Evolutionary conservation across 1,140 invertebrate genomes (phyloP).

Genomic region (Drosophila ogumai): DNA sequence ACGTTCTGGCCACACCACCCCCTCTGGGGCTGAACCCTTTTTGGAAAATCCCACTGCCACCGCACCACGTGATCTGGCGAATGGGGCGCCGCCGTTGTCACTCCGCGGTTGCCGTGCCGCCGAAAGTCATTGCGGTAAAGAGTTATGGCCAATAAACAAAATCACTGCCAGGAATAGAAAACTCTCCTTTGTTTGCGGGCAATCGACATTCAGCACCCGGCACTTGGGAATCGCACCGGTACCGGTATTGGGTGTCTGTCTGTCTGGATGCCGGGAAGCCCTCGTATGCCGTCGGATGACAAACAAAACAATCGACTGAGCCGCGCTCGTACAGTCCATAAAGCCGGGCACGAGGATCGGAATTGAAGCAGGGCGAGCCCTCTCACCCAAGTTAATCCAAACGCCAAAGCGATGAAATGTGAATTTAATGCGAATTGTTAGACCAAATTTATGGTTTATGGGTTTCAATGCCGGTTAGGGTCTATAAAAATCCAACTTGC

Average conservation of each 20-base stretch:
- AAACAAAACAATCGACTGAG: conserved; percentile 54
- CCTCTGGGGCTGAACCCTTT: conserved; percentile 6
- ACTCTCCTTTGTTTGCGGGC: conserved; percentile 49
- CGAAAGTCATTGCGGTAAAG: conserved; percentile 71
- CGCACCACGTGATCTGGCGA: conserved; percentile 2
- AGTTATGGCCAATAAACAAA: conserved; percentile 82
- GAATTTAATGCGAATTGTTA: conserved; percentile 79
- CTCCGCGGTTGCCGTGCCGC: conserved; percentile 24
- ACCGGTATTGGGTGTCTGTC: conserved; percentile 25
- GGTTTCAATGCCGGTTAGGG: conserved; percentile 20
- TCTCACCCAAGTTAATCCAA: conserved; percentile 46
- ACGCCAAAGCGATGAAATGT: conserved; percentile 68
- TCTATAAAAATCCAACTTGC: conserved; percentile 35
- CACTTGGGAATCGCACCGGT: conserved; percentile 40
- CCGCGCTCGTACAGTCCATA: conserved; percentile 45
- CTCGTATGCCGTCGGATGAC: conserved; percentile 16
- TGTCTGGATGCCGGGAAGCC: conserved; percentile 3
- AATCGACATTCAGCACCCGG: conserved; percentile 47
- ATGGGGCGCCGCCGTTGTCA: conserved; percentile 32
- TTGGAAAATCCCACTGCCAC: neutral
- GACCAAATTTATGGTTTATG: conserved; percentile 67
- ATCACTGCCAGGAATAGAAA: conserved; percentile 67
- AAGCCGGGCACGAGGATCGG: conserved; percentile 39
- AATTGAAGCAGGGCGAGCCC: conserved; percentile 6
- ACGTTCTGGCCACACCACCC: conserved; percentile 13